These are phyloP conservation scores for Yoshiicerus persimilis DNA, from an alignment of 1,140 invertebrate genomes.

Conservation along the genomic window DNA sequence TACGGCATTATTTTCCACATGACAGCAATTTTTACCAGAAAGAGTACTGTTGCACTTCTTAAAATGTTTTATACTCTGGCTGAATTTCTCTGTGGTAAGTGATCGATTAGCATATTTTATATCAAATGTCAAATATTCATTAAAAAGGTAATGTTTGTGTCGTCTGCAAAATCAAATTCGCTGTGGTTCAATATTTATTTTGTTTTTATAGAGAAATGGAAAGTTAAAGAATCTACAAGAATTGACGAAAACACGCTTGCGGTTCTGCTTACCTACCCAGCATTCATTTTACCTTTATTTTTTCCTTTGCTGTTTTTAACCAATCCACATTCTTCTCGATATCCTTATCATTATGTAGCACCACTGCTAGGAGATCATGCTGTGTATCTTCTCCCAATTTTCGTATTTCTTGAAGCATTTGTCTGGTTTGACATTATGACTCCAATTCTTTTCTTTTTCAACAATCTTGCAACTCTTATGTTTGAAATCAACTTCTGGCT, in stretches of 20 bases:
- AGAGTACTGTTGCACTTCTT: no score
- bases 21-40: no score
- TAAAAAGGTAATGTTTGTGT: no score
- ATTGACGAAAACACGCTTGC: no score
- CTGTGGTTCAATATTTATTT: no score
- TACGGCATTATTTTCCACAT: neutral
- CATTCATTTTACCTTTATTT: no score
- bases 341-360: neutral
- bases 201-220: neutral
- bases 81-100: no score
- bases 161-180: no score
- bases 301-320: neutral
- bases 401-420: neutral
- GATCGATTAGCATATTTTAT: no score
- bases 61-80: no score
- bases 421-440: neutral
- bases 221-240: neutral
- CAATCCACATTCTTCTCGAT: neutral
- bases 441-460: neutral
- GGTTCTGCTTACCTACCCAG: no score
- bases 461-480: neutral
- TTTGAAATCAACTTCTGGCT: neutral
- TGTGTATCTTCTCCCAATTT: neutral
- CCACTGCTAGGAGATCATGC: neutral
- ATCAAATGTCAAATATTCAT: no score